phyloP scores from a whole-genome alignment of 2,113 vertebrate species.

The Pogona vitticeps region DNA sequence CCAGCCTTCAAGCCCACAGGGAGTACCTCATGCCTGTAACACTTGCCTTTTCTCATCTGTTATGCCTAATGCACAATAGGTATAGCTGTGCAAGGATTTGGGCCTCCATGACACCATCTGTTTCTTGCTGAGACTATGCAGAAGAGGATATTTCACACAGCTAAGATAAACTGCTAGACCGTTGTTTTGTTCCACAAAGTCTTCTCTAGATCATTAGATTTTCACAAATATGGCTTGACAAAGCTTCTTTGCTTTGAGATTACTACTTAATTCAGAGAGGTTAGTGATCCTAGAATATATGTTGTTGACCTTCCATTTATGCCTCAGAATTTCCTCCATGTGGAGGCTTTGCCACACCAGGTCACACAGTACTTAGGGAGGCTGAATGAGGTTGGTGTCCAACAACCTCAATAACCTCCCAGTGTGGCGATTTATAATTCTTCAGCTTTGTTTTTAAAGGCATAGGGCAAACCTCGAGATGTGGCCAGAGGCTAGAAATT shows the following conservation, averaged over 20 bases:
- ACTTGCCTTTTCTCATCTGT: not conserved
- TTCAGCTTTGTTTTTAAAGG: too few species aligned
- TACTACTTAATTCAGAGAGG: not conserved
- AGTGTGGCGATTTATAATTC: not conserved
- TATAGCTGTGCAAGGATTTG: constrained; percentile 34
- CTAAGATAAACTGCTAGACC: constrained; percentile 23
- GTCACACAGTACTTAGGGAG: not conserved
- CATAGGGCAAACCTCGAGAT: not conserved
- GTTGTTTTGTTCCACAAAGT: constrained; percentile 14
- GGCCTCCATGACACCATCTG: constrained; percentile 69
- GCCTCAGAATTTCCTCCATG: fast-evolving
- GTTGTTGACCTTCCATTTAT: not conserved
- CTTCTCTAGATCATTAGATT: not conserved
- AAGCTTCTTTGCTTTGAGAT: not conserved
- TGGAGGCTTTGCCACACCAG: not conserved
- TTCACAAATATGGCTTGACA: not conserved
- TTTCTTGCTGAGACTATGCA: not conserved
- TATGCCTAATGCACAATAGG: constrained; percentile 59
- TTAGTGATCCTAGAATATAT: not conserved
- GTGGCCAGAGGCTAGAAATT: not conserved
- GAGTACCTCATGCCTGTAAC: constrained; percentile 18
- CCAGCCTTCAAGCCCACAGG: constrained; percentile 46
- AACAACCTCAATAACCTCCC: not conserved
- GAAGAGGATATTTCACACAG: constrained; percentile 6
- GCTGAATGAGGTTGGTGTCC: not conserved